Evolutionary conservation across 2,888 invertebrate species (phyloP), one percentile per base, ranked within the genome.

Genomic region (Muschampia plurimacula): DNA sequence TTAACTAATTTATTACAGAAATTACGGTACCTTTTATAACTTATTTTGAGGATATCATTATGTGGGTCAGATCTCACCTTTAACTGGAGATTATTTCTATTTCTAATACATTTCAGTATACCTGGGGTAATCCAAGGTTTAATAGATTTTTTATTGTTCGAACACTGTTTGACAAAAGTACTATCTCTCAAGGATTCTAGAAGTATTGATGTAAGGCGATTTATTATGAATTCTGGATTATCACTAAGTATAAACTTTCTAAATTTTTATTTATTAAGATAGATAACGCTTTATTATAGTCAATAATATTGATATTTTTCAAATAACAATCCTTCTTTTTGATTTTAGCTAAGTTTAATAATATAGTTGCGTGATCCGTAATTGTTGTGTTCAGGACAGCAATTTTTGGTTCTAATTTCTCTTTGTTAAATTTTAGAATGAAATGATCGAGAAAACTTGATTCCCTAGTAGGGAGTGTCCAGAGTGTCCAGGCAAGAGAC

Each of bases 351-450:
- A 65, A 22, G 10, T 49, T 65, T 13, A 49, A n/a, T 13, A 65
- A 65, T 65, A 65, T 65, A n/a, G 49, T 28, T n/a, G 49, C 22
- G 13, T 65, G 65, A 36, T 65, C 65, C 12, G 65, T 65, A 2
- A 65, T n/a, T 49, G 65, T 65, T 7, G 65, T 32, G 28, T 65
- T 52, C 2, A 65, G 32, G 7, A 65, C 32, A 52, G 52, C 52
- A 32, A 65, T 32, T 5, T 52, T 13, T 32, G 65, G 32, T 13
- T 22, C 49, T 13, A n/a, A 2, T 13, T 52, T 39, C 2, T 12
- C n/a, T 49, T 65, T 65, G 13, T 65, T 52, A 15, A 13, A 65
- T 46, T 65, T 49, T 7, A 65, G 28, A 41, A 65, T 65, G 32
- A 65, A 49, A 13, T 52, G 65, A 49, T 65, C 65, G 8, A 55